Conservation (phyloP, 1,140 invertebrate genomes). For the Euschistus heros region DNA sequence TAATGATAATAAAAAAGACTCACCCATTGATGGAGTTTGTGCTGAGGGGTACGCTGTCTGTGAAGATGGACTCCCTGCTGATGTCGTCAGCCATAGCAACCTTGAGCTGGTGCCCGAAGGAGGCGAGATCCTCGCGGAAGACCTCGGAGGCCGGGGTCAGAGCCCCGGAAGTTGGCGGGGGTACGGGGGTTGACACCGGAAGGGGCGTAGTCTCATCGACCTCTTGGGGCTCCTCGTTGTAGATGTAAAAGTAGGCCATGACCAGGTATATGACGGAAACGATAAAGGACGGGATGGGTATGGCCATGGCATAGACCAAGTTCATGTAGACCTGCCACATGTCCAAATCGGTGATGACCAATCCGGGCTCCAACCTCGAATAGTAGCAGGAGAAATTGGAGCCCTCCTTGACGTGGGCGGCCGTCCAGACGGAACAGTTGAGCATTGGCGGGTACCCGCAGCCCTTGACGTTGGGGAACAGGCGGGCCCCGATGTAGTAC, state of each 20-base stretch:
- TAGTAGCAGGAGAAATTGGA: slow-evolving; percentile 80
- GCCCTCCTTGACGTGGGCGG: slow-evolving; percentile 59
- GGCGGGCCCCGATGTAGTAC: slow-evolving; percentile 66
- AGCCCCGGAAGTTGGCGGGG: slow-evolving; percentile 42
- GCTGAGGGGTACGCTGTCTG: slow-evolving; percentile 53
- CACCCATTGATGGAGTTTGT: slow-evolving; percentile 68
- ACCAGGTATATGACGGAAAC: slow-evolving; percentile 83
- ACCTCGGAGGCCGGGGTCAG: slow-evolving; percentile 62
- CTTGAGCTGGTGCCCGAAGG: slow-evolving; percentile 69
- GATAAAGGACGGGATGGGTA: slow-evolving; percentile 83
- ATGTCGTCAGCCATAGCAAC: slow-evolving; percentile 68
- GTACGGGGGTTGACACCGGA: slow-evolving; percentile 29
- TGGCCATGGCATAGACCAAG: slow-evolving; percentile 78
- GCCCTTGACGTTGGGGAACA: slow-evolving; percentile 81
- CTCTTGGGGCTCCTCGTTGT: slow-evolving; percentile 57
- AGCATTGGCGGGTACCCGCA: slow-evolving; percentile 81
- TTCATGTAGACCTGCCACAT: slow-evolving; percentile 76
- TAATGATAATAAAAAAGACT: slow-evolving; percentile 35
- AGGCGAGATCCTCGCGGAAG: slow-evolving; percentile 64
- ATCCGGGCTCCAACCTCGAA: slow-evolving; percentile 67
- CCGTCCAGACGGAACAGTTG: slow-evolving; percentile 73
- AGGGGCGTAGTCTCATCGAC: slow-evolving; percentile 37
- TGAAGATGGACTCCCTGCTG: slow-evolving; percentile 64
- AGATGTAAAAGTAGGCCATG: slow-evolving; percentile 84
- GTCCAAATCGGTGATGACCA: slow-evolving; percentile 75